Evolutionary conservation across 2,113 vertebrate species (phyloP), one percentile per base, ranked within the genome.

Genomic region (Cololabis saira): DNA sequence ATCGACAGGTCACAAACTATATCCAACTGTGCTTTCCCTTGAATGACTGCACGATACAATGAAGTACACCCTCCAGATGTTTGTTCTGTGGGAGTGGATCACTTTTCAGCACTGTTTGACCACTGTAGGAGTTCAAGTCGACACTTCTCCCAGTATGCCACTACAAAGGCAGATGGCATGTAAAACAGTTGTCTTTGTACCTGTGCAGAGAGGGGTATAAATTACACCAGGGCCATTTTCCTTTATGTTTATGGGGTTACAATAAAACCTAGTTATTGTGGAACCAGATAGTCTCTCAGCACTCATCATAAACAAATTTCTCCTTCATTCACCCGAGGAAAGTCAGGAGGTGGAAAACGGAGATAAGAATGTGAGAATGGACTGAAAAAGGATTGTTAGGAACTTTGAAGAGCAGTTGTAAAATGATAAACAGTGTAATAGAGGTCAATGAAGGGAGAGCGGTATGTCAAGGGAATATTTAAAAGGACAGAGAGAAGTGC

Each of bases 251-350:
- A 83, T 87, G 47, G 43, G 37, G 51, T 80, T 81, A 80, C 63
- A 88, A 74, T 84, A 82, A 82, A 83, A 74, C 74, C 71, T 44
- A 50, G 71, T 81, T 86, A 83, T 74, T 70, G 65, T 81, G 77
- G 71, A 84, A 74, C 62, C 56, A 82, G 76, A 86, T 54, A 71
- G 73, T 73, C 76, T 67, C 76, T 43, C 19, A 71, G 69, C 78
- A 68, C 24, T 73, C 70, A 68, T 80, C 70, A 67, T 76, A 82
- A 81, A 84, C 71, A 71, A 63, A 61, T 86, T 81, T 76, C 62
- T 80, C 71, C 83, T 81, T 76, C 75, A 76, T 73, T 64, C 59
- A 58, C 42, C 52, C 71, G 67, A 69, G 51, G 13, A 55, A 51
- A 65, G 61, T 30, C 11, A 64, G 63, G 33, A 72, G 45, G 44